Evolutionary conservation across 1,140 invertebrate genomes (phyloP), one percentile per base, ranked within the genome.

Genomic region (Macrobrachium rosenbergii): DNA sequence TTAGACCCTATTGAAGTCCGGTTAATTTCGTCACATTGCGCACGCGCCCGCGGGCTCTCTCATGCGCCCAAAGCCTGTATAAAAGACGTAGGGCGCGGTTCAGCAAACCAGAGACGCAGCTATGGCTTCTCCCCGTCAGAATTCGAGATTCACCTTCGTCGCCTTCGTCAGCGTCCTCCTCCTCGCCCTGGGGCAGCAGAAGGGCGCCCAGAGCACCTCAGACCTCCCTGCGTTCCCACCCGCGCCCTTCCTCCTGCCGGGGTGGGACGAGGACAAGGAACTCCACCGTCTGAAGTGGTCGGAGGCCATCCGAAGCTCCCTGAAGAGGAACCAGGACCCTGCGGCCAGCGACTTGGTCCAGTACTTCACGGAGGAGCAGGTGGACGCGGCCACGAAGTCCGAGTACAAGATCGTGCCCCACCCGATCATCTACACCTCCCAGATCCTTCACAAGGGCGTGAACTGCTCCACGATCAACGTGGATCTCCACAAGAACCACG

Each of bases 381-480:
- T 72, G 21, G 21, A 72, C 21, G 67, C 23, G 6, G 67, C 67
- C 67, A 72, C 67, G 5, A 72, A 72, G 67, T 28, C 37, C 67
- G 21, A 72, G 67, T 72, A 72, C 67, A 72, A 72, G 64, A 58
- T 64, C 58, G 58, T 75, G n/a, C 82, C 82, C 23, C 37, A 75
- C 37, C 69, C 82, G 43, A 60, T 83, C n/a, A 76, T 83, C 58
- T 62, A 60, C 52, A 59, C 82, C 6, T 83, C 82, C 8, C 82
- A 83, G 52, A 89, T 77, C 90, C 88, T 75, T 90, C 90, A 67
- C 87, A 17, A 75, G 88, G 76, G 73, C 90, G 43, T 52, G 83
- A 75, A 90, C 89, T 87, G 83, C 80, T 82, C 89, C 89, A 21
- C 90, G 81, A 19, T 91, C 78, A 11, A 83, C 67, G 28, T 82